Base-by-base conservation (phyloP, 2,797 vertebrate genomes). In the Artibeus lituratus region DNA sequence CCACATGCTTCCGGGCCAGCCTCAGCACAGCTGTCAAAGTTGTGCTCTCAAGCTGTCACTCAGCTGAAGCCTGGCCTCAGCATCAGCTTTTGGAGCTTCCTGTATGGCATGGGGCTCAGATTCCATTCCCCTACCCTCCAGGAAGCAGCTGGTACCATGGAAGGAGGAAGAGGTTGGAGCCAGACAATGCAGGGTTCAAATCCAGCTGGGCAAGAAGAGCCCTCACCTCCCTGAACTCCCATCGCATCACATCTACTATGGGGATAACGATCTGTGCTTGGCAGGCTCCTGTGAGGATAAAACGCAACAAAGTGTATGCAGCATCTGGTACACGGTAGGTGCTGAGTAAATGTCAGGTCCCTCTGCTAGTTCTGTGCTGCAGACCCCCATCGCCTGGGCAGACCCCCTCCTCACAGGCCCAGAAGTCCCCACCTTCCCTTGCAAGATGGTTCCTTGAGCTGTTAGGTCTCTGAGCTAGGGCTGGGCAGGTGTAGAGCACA, bases 21-120 rank as follows among this genome's bases (percentile, higher is more conserved):
- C 42, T 87, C 22, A 32, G 84, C 87, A 42, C 73, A 92, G 90
- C 97, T 90, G 94, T 90, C 96, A 94, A 90, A 90, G 77, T 49
- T 22, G 7, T 15, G 35, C 15, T 73, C 72, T 93, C 59, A 32
- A 70, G 93, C 77, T 90, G 94, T 81, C 96, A 67, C 57, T 96
- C 93, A 87, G 87, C 59, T 82, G 5, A 51, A 37, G 39, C 77
- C 44, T 57, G 24, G 89, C 74, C 70, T 90, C 29, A 0, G 47
- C 84, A 15, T 39, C 86, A 65, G 55, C 29, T 89, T 24, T 47
- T 22, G 11, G 72, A 44, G 59, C 44, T 72, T 94, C 37, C 62
- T 55, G 22, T 37, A 57, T 9, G 85, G 29, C 44, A 49, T 26
- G 6, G 39, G 7, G 55, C 44, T 90, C 44, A 29, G 84, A 53